Conservation (phyloP, 2,888 invertebrate genomes). For the Pasiphila rectangulata region DNA sequence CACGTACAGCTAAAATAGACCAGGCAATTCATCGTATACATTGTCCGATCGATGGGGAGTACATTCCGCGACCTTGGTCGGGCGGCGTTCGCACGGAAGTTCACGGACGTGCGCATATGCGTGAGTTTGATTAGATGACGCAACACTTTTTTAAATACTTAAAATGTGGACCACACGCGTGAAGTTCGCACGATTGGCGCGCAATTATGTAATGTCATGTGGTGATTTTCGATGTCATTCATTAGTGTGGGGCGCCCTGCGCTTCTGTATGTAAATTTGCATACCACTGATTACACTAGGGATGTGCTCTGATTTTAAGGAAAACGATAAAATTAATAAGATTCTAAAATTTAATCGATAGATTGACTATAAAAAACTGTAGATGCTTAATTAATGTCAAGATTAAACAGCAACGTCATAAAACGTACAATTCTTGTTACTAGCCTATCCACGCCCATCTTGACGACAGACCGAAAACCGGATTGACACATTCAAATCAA, state of each 20-base stretch:
- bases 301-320: neutral
- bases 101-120: slow-evolving; percentile 61
- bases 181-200: slow-evolving; percentile 18
- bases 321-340: neutral
- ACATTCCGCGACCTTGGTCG: slow-evolving; percentile 64
- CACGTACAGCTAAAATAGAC: slow-evolving; percentile 55
- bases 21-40: slow-evolving; percentile 54
- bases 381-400: neutral
- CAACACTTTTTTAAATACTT: slow-evolving; percentile 31
- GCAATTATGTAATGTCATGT: slow-evolving; percentile 18
- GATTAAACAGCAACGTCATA: neutral
- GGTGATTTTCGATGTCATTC: slow-evolving; percentile 9
- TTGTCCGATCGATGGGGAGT: slow-evolving; percentile 57
- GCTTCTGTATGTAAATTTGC: slow-evolving; percentile 8
- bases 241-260: slow-evolving; percentile 14
- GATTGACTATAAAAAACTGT: neutral
- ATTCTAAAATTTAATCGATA: no score
- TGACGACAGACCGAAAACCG: slow-evolving; percentile 39
- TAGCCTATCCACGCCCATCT: slow-evolving; percentile 44
- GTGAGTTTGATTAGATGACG: slow-evolving; percentile 36
- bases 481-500: slow-evolving; percentile 32
- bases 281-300: neutral
- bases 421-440: slow-evolving; percentile 37
- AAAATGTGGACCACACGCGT: slow-evolving; percentile 23
- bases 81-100: slow-evolving; percentile 67